Percentiles rank a stretch among this genome's conserved stretches.
Evolutionary conservation across 2,797 vertebrate genomes (phyloP).

Genomic region (Anguilla megastoma): DNA sequence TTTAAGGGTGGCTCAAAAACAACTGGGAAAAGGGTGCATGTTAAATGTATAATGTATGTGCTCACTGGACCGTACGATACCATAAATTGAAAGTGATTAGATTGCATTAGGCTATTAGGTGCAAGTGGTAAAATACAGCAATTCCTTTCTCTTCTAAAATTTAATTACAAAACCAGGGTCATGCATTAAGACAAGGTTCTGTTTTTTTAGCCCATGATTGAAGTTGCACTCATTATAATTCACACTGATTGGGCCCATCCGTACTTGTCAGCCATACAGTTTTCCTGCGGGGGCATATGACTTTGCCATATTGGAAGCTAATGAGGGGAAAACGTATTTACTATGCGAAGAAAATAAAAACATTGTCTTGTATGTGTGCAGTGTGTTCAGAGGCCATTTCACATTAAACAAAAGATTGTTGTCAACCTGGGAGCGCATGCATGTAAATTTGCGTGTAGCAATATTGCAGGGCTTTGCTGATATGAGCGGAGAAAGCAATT

Average conservation of each 20-base stretch:
- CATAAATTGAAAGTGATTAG: slow-evolving; percentile 5
- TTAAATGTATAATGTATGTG: not conserved
- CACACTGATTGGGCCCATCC: not conserved
- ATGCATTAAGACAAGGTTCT: slow-evolving; percentile 1
- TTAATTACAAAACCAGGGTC: not conserved
- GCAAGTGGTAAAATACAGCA: not conserved
- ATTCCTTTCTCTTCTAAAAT: not conserved
- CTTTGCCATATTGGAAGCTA: not conserved
- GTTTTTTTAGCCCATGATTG: not conserved
- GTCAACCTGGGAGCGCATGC: not conserved
- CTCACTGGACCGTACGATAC: not conserved
- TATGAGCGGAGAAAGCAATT: not conserved
- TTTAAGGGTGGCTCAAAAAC: not conserved
- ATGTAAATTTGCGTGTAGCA: not conserved
- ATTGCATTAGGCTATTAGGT: not conserved
- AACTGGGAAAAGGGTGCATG: not conserved
- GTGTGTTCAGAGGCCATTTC: not conserved
- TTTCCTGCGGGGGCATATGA: not conserved
- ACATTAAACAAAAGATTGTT: not conserved
- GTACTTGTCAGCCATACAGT: not conserved
- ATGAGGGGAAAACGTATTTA: not conserved
- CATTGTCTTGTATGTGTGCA: not conserved
- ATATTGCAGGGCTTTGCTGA: not conserved
- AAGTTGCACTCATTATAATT: not conserved
- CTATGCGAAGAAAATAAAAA: not conserved